phyloP scores from a whole-genome alignment of 2,113 vertebrate genomes.

The Boulengeromyrus knoepffleri region DNA sequence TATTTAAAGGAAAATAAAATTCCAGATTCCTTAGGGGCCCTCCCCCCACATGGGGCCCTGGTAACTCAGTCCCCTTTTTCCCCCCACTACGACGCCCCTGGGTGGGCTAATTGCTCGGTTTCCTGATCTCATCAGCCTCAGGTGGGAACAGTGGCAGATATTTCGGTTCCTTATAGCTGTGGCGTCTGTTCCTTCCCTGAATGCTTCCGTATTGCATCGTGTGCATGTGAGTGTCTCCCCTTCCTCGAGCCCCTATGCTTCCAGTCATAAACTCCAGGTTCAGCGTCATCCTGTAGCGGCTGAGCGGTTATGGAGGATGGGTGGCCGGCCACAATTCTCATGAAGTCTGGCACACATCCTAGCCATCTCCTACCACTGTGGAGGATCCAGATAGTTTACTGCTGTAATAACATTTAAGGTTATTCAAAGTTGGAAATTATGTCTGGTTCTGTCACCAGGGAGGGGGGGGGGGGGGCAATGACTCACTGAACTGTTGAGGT shows the following conservation, averaged over 20 bases:
- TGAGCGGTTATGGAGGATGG: neutral
- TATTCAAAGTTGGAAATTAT: neutral
- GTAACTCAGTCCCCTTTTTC: too few relatives aligned
- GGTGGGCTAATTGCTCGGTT: neutral
- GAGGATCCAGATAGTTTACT: neutral
- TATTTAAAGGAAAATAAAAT: too few relatives aligned
- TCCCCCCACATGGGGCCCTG: too few relatives aligned
- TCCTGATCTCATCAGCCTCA: neutral
- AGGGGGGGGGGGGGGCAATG: neutral
- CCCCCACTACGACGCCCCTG: too few relatives aligned
- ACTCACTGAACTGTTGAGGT: neutral
- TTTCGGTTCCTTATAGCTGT: neutral
- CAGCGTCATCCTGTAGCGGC: neutral
- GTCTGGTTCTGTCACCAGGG: neutral
- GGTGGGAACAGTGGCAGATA: neutral
- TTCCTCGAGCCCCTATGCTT: neutral
- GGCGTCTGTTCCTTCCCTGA: neutral
- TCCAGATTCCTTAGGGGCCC: too few relatives aligned
- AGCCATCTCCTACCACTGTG: neutral
- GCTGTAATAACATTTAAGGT: neutral
- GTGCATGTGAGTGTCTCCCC: neutral
- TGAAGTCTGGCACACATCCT: neutral
- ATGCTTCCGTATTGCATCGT: neutral
- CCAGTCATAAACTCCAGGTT: neutral
- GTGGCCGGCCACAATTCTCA: neutral